Conservation (phyloP, 1,140 invertebrate genomes). For the Drosophila mojavensis region DNA sequence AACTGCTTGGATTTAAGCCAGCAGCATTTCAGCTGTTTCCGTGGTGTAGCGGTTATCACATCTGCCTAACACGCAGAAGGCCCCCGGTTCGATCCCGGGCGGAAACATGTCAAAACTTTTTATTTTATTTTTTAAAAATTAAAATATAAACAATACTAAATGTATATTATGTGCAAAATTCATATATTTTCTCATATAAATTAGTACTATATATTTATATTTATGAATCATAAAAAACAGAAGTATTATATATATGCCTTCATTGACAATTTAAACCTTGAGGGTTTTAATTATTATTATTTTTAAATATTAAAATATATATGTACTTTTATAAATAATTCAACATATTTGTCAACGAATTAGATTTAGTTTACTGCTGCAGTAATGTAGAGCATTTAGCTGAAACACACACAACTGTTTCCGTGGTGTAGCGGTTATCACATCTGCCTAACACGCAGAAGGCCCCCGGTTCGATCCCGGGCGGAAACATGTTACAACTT, state of each 20-base stretch:
- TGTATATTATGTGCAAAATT: no score
- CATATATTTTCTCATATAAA: no score
- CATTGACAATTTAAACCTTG: no score
- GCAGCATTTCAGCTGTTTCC: slow-evolving; percentile 31
- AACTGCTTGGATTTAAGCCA: slow-evolving; percentile 22
- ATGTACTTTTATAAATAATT: background rate
- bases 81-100: slow-evolving; percentile 84
- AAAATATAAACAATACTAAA: background rate
- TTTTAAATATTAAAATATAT: background rate
- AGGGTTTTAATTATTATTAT: no score
- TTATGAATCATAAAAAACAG: no score
- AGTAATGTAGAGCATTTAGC: slow-evolving; percentile 79
- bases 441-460: slow-evolving; percentile 84
- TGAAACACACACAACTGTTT: slow-evolving; percentile 77
- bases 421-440: slow-evolving; percentile 84
- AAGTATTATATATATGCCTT: no score
- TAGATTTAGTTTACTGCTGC: background rate
- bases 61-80: slow-evolving; percentile 84
- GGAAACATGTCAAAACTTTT: slow-evolving; percentile 62
- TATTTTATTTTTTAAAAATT: background rate
- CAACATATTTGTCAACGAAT: background rate
- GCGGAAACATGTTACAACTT: slow-evolving; percentile 70
- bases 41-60: slow-evolving; percentile 83
- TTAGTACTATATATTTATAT: no score
- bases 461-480: slow-evolving; percentile 84